Conservation (phyloP, 2,797 vertebrate genomes). For the Myoxocephalus aenaeus region DNA sequence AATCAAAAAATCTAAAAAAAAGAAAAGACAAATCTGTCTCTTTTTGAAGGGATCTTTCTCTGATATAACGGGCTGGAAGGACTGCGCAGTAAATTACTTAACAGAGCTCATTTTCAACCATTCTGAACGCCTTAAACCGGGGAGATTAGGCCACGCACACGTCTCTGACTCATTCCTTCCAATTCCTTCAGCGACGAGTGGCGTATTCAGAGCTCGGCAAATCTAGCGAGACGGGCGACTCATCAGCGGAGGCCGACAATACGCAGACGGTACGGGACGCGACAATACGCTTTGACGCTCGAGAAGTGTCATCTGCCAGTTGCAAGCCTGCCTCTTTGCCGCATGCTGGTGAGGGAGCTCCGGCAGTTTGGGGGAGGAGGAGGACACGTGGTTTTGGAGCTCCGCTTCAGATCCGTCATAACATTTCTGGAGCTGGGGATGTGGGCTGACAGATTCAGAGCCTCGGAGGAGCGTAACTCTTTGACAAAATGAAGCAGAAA, state of each 20-base stretch:
- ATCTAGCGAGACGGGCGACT: conserved; percentile 42
- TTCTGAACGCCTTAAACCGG: conserved; percentile 8
- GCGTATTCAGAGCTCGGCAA: conserved; percentile 48
- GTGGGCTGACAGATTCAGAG: conserved; percentile 49
- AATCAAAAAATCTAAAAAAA: background rate
- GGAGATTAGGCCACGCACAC: conserved; percentile 8
- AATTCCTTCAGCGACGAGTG: conserved; percentile 27
- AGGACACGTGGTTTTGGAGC: conserved; percentile 15
- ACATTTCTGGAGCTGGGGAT: conserved; percentile 41
- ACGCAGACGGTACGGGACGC: conserved; percentile 9
- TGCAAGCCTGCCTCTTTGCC: background rate
- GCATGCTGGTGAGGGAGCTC: background rate
- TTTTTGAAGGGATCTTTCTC: background rate
- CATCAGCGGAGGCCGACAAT: conserved; percentile 40
- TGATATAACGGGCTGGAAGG: background rate
- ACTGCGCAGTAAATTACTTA: background rate
- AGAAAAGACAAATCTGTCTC: too few species aligned
- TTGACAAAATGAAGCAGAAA: conserved; percentile 57
- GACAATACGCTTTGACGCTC: conserved; percentile 44
- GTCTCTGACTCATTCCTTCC: conserved; percentile 32
- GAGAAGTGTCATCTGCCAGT: conserved; percentile 24
- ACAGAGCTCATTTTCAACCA: conserved; percentile 18
- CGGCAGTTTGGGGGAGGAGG: background rate
- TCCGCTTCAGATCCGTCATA: conserved; percentile 36
- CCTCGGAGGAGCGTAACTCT: conserved; percentile 35